Evolutionary conservation across 64 coral and sea anemone genomes (phyloP), one percentile per base, ranked within the genome.

Genomic region (Actinia equina): DNA sequence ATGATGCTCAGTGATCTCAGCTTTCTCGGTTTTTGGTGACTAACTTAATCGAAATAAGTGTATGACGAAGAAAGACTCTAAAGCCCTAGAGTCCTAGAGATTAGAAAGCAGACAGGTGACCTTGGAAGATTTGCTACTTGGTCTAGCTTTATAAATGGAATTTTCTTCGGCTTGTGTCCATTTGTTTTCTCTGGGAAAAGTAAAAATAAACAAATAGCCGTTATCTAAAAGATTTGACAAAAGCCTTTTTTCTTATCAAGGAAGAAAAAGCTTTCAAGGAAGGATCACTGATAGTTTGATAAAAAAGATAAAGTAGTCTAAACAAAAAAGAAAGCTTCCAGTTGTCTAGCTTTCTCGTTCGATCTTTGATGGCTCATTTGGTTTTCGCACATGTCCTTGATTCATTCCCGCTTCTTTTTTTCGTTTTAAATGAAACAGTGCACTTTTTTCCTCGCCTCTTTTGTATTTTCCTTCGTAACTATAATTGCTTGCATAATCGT

Each of bases 131-230:
- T 57, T 16, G 10, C 6, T 0, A 57, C 19, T 65, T n/a, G n/a
- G 15, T 18, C 7, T 8, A n/a, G 19, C 19, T 74, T 80, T 7
- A 94, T 57, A 94, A 79, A 86, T 89, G 77, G 77, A 94, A 94
- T 64, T 94, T 94, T 45, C 80, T 89, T 41, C 92, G 71, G 57
- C 92, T 94, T 71, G 88, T 94, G 45, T 94, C 92, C 92, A 94
- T 94, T 61, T 94, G 87, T 63, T 94, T 94, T 80, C 92, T 83
- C 92, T 94, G 88, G 10, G 74, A 82, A 82, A 79, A 85, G 76
- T 15, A 89, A 52, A 92, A 67, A 71, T 59, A 57, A 57, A 77
- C 7, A 22, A n/a, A 44, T 6, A 70, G 4, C 43, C 67, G 63
- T 52, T 8, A 43, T 41, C 18, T 44, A 27, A 11, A 54, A 82